These are phyloP conservation scores for Acanthurus tractus DNA, from an alignment of 2,797 vertebrate genomes.

Conservation along the genomic window DNA sequence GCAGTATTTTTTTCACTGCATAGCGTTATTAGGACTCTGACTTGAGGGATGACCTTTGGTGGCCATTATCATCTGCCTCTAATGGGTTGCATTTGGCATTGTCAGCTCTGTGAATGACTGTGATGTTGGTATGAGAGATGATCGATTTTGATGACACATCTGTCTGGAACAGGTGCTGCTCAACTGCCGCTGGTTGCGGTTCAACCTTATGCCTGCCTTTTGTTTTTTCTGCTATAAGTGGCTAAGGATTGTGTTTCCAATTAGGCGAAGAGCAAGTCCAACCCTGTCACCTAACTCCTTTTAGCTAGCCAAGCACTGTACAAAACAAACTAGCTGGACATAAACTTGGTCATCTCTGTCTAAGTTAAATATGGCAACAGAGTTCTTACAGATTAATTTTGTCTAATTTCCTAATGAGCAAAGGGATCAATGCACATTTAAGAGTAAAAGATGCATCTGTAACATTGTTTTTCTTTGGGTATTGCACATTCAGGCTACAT, in stretches of 20 bases:
- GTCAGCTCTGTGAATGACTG: slow-evolving; percentile 70
- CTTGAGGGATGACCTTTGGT: slow-evolving; percentile 55
- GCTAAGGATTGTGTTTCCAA: slow-evolving; percentile 51
- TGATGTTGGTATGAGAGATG: slow-evolving; percentile 74
- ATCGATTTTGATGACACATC: slow-evolving; percentile 77
- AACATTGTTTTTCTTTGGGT: not conserved
- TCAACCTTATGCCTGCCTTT: slow-evolving; percentile 61
- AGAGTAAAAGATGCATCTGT: not conserved
- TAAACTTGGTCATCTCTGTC: slow-evolving; percentile 1
- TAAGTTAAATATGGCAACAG: not conserved
- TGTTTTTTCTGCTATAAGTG: slow-evolving; percentile 69
- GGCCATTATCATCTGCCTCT: slow-evolving; percentile 51
- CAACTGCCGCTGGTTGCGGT: slow-evolving; percentile 68
- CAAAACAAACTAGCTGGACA: slow-evolving; percentile 14
- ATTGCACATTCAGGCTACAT: not conserved
- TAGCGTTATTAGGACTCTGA: slow-evolving; percentile 34
- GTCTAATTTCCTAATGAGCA: no score
- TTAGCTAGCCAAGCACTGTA: slow-evolving; percentile 26
- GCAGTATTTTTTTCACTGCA: slow-evolving; percentile 32
- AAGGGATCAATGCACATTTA: no score
- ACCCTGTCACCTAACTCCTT: slow-evolving; percentile 31
- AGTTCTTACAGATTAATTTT: not conserved
- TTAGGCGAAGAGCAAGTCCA: slow-evolving; percentile 37
- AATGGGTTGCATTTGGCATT: slow-evolving; percentile 62
- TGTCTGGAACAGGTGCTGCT: slow-evolving; percentile 76